These are phyloP conservation scores for Phalacrocorax aristotelis DNA, from an alignment of 2,113 vertebrate species.

Conservation along the genomic window DNA sequence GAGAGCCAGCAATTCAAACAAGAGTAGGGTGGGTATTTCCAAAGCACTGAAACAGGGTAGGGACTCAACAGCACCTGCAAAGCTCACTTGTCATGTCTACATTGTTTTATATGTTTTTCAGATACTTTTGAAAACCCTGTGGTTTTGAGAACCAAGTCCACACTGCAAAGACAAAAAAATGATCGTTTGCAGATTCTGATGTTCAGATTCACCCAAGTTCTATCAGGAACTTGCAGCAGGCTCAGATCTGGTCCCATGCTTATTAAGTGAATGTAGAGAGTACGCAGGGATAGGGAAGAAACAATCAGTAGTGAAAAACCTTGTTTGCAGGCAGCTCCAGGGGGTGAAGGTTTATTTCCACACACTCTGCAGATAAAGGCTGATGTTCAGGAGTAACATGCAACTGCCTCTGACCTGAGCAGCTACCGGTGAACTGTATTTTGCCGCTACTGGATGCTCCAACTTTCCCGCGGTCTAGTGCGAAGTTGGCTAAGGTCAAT, in stretches of 20 bases:
- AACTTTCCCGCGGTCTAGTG: background rate
- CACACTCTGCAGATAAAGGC: background rate
- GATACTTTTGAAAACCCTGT: background rate
- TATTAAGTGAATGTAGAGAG: background rate
- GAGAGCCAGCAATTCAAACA: background rate
- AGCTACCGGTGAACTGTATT: background rate
- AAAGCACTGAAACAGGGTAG: background rate
- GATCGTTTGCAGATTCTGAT: background rate
- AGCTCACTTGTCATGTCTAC: background rate
- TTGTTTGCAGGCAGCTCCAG: background rate
- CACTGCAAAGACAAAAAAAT: background rate
- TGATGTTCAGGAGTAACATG: background rate
- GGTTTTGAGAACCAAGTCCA: background rate
- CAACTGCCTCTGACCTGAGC: background rate
- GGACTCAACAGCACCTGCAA: background rate
- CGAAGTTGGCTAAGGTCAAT: background rate
- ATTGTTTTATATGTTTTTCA: background rate
- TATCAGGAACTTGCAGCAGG: background rate
- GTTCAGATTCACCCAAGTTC: background rate
- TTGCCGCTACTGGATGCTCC: background rate
- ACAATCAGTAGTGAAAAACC: background rate
- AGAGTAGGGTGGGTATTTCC: background rate
- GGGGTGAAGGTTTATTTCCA: background rate
- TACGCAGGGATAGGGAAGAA: background rate
- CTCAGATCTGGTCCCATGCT: background rate